Evolutionary conservation across 1,140 invertebrate species (phyloP).

Genomic region (Eurytemora carolleeae): DNA sequence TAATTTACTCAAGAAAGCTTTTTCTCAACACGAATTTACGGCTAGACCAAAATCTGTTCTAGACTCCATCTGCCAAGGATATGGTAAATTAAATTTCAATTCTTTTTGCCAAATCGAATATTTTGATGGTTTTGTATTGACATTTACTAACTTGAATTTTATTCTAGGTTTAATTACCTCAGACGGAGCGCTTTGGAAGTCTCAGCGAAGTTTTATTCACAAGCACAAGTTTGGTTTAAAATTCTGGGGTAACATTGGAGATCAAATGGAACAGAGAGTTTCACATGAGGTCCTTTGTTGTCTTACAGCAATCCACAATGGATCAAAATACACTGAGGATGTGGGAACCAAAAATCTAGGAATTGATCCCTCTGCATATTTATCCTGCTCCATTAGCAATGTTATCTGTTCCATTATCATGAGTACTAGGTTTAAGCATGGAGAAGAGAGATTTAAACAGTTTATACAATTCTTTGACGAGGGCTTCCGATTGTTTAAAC

Average conservation of each 20-base stretch:
- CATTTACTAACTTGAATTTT: conserved; percentile 16
- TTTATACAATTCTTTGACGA: conserved; percentile 67
- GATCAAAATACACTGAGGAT: conserved; percentile 33
- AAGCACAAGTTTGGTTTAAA: conserved; percentile 72
- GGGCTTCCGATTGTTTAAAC: conserved; percentile 57
- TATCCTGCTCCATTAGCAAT: conserved; percentile 65
- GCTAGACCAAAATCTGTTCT: conserved; percentile 60
- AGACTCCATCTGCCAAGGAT: conserved; percentile 62
- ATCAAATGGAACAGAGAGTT: conserved; percentile 62
- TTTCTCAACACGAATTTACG: conserved; percentile 59
- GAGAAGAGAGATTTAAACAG: conserved; percentile 48
- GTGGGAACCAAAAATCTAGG: not conserved
- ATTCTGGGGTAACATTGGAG: conserved; percentile 45
- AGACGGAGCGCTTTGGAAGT: conserved; percentile 73
- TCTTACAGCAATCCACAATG: conserved; percentile 36
- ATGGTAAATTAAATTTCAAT: conserved; percentile 42
- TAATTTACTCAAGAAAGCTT: conserved; percentile 56
- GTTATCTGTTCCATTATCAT: conserved; percentile 77
- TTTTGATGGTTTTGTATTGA: not conserved
- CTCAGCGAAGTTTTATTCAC: conserved; percentile 59
- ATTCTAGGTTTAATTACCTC: conserved; percentile 68
- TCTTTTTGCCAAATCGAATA: not conserved
- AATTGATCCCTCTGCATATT: conserved; percentile 41
- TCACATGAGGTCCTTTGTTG: conserved; percentile 60
- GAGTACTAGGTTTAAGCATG: conserved; percentile 56